Percentiles rank a stretch among this genome's conserved stretches.
Evolutionary conservation across 2,113 vertebrate genomes (phyloP).

Genomic region (Willisornis vidua): DNA sequence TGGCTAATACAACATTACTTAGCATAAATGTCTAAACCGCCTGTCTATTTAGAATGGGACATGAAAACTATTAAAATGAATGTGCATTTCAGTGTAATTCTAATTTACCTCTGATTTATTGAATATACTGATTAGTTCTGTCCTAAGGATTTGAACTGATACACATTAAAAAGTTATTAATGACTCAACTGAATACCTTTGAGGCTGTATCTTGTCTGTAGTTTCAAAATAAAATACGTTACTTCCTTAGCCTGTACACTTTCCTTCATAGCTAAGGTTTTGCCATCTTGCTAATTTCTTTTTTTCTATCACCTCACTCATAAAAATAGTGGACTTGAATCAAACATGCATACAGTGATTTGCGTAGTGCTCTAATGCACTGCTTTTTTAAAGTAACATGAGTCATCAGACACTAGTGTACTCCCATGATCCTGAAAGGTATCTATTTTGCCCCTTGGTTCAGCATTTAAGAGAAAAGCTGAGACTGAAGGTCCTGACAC

Average conservation of each 20-base stretch:
- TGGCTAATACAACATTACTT: background rate
- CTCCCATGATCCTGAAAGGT: background rate
- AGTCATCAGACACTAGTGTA: background rate
- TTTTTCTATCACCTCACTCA: background rate
- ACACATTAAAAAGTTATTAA: slow-evolving; percentile 29
- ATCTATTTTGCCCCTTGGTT: background rate
- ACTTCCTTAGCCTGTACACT: background rate
- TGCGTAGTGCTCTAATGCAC: background rate
- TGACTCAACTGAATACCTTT: background rate
- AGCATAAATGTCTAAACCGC: background rate
- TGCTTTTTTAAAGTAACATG: background rate
- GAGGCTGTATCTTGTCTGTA: background rate
- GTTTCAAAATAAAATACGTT: background rate
- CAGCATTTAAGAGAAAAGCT: background rate
- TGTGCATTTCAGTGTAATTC: slow-evolving; percentile 22
- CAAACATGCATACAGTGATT: background rate
- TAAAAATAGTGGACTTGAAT: background rate
- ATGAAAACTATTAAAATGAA: slow-evolving; percentile 11
- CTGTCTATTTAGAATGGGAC: slow-evolving; percentile 18
- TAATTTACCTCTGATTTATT: slow-evolving; percentile 59
- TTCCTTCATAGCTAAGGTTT: background rate
- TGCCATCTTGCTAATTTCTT: background rate
- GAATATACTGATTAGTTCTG: slow-evolving; percentile 22
- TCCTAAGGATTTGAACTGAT: background rate
- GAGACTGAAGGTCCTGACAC: background rate